A percentile compares a stretch with the other conserved stretches of the same genome.
Conservation (phyloP, 2,113 vertebrate species). For the Parus major region DNA sequence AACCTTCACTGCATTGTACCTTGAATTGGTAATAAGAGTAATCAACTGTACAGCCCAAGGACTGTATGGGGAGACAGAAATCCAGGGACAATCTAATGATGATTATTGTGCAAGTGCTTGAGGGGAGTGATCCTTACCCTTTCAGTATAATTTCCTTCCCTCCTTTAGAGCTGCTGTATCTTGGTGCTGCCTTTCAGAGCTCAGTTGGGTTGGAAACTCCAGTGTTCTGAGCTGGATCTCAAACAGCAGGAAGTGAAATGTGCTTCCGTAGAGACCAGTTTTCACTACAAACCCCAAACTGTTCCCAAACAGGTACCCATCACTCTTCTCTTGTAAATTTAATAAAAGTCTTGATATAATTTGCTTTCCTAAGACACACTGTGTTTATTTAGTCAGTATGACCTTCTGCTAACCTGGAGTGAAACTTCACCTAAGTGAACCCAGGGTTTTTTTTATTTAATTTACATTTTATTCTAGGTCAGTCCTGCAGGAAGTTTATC, state of each 20-base stretch:
- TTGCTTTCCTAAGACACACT: background rate
- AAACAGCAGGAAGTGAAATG: background rate
- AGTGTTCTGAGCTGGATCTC: rapidly evolving
- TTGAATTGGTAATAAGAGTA: background rate
- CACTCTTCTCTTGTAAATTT: background rate
- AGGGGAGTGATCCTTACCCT: background rate
- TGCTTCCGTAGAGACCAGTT: background rate
- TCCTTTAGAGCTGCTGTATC: background rate
- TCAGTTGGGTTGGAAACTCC: background rate
- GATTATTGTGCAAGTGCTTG: background rate
- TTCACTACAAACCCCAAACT: background rate
- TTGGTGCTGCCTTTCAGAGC: background rate
- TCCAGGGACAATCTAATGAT: background rate
- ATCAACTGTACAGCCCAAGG: background rate
- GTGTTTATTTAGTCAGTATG: background rate
- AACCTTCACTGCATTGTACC: background rate
- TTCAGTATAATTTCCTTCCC: background rate
- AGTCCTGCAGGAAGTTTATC: background rate
- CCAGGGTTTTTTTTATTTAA: background rate
- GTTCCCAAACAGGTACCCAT: background rate
- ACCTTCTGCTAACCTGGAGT: background rate
- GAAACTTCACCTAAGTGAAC: background rate
- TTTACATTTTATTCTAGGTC: background rate
- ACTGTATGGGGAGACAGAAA: background rate
- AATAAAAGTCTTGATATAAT: background rate